A percentile compares a stretch with the other conserved stretches of the same genome.
These are phyloP conservation scores for Proales similis DNA, from an alignment of 1,140 invertebrate species.

Conservation along the genomic window DNA sequence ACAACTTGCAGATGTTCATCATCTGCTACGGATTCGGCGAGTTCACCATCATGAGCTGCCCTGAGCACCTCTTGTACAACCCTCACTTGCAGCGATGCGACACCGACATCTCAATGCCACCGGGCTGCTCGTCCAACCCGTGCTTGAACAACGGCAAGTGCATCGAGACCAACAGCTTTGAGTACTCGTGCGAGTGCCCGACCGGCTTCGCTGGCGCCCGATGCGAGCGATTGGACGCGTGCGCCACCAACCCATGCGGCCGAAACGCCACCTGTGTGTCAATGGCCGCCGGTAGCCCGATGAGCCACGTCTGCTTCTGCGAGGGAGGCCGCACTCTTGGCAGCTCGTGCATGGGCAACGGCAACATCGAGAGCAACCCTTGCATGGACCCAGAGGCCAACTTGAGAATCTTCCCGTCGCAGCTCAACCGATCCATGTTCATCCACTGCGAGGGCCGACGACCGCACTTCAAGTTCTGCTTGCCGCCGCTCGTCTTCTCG, in stretches of 20 bases:
- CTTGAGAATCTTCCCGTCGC: slow-evolving; percentile 20
- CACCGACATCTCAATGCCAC: neutral
- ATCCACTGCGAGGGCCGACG: slow-evolving; percentile 31
- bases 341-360: neutral
- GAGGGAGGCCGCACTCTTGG: slow-evolving; percentile 17
- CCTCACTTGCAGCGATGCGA: slow-evolving; percentile 33
- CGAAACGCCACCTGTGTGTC: slow-evolving; percentile 6
- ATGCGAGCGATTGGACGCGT: slow-evolving; percentile 22
- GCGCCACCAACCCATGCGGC: slow-evolving; percentile 16
- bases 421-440: neutral
- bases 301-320: slow-evolving; percentile 18
- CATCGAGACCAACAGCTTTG: slow-evolving; percentile 1
- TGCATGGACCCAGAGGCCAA: slow-evolving; percentile 6
- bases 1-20: neutral
- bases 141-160: slow-evolving; percentile 35
- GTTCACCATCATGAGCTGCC: slow-evolving; percentile 30
- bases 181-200: slow-evolving; percentile 21
- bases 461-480: slow-evolving; percentile 33
- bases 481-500: slow-evolving; percentile 18
- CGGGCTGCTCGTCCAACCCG: slow-evolving; percentile 20
- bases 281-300: neutral
- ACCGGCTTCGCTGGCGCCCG: slow-evolving; percentile 5
- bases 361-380: slow-evolving; percentile 12
- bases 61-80: slow-evolving; percentile 29
- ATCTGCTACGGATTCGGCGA: slow-evolving; percentile 36